Evolutionary conservation across 1,140 invertebrate species (phyloP), one percentile per base, ranked within the genome.

Genomic region (Anoplolepis gracilipes): DNA sequence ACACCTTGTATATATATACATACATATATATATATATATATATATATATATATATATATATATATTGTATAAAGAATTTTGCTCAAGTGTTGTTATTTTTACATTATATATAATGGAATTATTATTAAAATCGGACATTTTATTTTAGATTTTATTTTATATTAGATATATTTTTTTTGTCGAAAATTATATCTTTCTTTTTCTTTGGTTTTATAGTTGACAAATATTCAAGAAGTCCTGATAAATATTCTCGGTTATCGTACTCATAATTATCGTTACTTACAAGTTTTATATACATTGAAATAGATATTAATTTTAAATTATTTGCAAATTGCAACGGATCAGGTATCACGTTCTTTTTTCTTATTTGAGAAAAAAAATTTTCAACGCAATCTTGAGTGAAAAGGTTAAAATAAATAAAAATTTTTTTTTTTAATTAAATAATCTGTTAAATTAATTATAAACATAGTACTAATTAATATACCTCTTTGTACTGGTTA

Each of bases 211-310:
- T 33, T 57, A 22, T 16, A 7, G 7, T 30, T 28, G 69, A 16
- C 36, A 73, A 22, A 16, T 73, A 57, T 73, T 73, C 70, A 22
- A 73, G 19, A 57, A 73, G 57, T 39, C n/a, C 70, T 16, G 53
- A 33, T 13, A 72, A 7, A 55, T 72, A 72, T 22, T 55, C 2
- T 8, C 16, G 16, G n/a, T 72, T 19, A 19, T 73, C 53, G n/a
- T n/a, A n/a, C n/a, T 36, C 53, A 36, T 57, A 73, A 55, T 22
- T 57, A n/a, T n/a, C n/a, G 33, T 7, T 36, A 3, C 1, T 11
- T 30, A 5, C n/a, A 22, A 11, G 3, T 25, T 16, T 11, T 11
- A 73, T 36, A 33, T 73, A 73, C 30, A 70, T 70, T 1, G 70
- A 8, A 6, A 16, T 55, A 36, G 70, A 7, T 16, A 73, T 55